A percentile compares a stretch with the other conserved stretches of the same genome.
Conservation (phyloP, 2,888 invertebrate species). For the Idaea dimidiata region DNA sequence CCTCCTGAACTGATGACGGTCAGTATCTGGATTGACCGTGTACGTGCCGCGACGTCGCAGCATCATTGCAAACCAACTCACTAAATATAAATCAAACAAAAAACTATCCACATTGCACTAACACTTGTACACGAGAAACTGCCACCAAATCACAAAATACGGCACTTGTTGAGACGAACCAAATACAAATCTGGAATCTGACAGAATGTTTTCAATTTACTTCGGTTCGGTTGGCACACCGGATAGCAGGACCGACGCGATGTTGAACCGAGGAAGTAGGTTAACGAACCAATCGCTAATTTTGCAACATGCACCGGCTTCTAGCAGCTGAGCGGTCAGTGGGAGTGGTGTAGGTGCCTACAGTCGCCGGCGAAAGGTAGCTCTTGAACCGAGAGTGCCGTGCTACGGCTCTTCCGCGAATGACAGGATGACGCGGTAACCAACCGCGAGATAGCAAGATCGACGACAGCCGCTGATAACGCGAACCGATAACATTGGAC, state of each 20-base stretch:
- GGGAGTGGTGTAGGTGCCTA: constrained; percentile 39
- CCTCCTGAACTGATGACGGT: constrained; percentile 43
- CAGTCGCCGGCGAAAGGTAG: constrained; percentile 65
- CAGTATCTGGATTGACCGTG: constrained; percentile 66
- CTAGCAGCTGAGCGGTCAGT: constrained; percentile 50
- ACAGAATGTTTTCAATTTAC: constrained; percentile 52
- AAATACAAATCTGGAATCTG: constrained; percentile 27
- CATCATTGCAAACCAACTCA: constrained; percentile 47
- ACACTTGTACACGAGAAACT: constrained; percentile 19
- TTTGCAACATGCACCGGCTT: constrained; percentile 65
- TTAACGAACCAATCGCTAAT: constrained; percentile 68
- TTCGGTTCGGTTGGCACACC: constrained; percentile 35
- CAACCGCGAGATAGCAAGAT: constrained; percentile 70
- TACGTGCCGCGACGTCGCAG: constrained; percentile 70
- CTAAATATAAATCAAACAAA: constrained; percentile 11
- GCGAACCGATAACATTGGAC: constrained; percentile 52
- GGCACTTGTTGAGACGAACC: constrained; percentile 16
- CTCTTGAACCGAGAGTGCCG: constrained; percentile 70
- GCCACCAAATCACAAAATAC: constrained; percentile 31
- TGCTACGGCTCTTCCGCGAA: constrained; percentile 68
- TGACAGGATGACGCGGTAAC: constrained; percentile 63
- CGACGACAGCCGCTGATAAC: constrained; percentile 67
- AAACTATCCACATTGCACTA: constrained; percentile 27
- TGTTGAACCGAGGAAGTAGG: constrained; percentile 55
- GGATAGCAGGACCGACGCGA: constrained; percentile 43